phyloP scores from a whole-genome alignment of 2,797 vertebrate species.

The Tragelaphus eurycerus region DNA sequence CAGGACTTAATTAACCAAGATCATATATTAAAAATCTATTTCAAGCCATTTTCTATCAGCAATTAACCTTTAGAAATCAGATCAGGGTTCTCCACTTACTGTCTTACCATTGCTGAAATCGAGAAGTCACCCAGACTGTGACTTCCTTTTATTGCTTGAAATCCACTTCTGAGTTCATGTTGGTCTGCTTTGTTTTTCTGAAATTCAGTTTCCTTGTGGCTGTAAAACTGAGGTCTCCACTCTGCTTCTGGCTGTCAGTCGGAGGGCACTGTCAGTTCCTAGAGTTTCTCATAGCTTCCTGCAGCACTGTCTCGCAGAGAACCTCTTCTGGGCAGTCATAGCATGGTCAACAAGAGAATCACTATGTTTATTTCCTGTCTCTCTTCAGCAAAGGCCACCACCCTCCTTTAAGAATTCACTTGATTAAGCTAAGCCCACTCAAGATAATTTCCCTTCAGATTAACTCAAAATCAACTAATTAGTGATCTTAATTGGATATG shows the following conservation, averaged over 20 bases:
- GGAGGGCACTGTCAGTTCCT: background rate
- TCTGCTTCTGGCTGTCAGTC: background rate
- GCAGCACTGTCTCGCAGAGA: accelerated
- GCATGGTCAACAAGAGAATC: background rate
- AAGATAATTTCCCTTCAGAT: background rate
- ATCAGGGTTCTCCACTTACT: background rate
- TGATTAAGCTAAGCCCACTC: background rate
- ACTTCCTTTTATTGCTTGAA: background rate
- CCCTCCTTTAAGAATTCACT: background rate
- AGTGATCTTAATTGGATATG: background rate
- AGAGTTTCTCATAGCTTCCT: background rate
- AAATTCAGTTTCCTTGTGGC: background rate
- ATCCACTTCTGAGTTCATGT: background rate
- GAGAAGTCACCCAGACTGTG: background rate
- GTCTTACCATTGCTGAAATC: background rate
- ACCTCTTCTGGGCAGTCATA: accelerated
- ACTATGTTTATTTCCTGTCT: background rate
- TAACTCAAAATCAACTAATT: background rate
- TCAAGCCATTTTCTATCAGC: background rate
- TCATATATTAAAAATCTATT: background rate
- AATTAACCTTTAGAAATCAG: background rate
- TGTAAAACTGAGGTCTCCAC: background rate
- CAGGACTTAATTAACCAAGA: background rate
- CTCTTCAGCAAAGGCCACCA: background rate
- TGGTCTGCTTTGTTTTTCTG: background rate